Base-by-base conservation (phyloP, 2,113 vertebrate species). In the Gobius niger region DNA sequence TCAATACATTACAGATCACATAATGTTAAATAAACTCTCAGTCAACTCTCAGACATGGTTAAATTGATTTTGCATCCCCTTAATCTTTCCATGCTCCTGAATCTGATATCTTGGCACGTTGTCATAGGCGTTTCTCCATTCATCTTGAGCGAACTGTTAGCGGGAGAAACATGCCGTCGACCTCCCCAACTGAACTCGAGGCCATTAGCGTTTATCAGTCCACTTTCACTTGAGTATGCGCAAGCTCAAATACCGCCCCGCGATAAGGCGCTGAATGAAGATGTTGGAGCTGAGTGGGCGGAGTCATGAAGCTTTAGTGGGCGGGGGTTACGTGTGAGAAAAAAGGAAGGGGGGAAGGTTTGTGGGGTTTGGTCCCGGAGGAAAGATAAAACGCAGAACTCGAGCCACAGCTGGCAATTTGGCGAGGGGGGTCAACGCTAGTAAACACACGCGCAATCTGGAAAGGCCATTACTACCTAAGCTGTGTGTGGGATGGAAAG, bases 401-500 rank as follows among this genome's bases (percentile, higher is more conserved):
- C 83, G 82, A 77, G 84, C 69, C 65, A 74, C 93, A 92, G 93
- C 91, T 93, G 93, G 85, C 91, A 90, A 92, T 90, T 90, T 90
- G 89, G 88, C 87, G 87, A 90, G 83, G 91, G 91, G 90, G 91
- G 89, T 92, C 90, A 79, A 78, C 88, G 78, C 82, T 85, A 86
- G 89, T 93, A 92, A 93, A 93, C 92, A 92, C 72, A 80, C 76
- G 82, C 76, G 82, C 71, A 80, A 71, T 82, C 91, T 92, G 91
- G 87, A 92, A 91, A 91, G 90, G 88, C 84, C 85, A 91, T 92
- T 92, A 91, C 73, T 87, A 73, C 81, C 77, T 73, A 70, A 88
- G 74, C 76, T 78, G 75, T 83, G 75, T 83, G 80, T 85, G 82
- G 78, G 84, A 87, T 80, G 77, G 80, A 87, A 82, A 76, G 74